These are phyloP conservation scores for Tridacna crocea DNA, from an alignment of 2,888 invertebrate species.

Conservation along the genomic window DNA sequence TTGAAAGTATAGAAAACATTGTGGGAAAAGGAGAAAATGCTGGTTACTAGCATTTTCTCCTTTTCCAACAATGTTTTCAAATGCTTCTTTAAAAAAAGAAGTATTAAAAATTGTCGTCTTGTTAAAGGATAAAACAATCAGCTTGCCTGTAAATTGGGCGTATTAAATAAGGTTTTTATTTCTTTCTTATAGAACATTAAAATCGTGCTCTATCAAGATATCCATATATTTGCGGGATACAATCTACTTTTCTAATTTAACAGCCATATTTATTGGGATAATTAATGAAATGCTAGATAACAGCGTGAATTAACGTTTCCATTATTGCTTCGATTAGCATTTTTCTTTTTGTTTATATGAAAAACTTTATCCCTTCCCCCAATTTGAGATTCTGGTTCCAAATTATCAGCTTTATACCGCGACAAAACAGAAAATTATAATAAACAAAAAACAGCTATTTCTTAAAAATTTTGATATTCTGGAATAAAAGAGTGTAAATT, in stretches of 20 bases:
- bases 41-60: background rate
- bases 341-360: too few species aligned
- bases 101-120: too few species aligned
- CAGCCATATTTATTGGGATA: background rate
- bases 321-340: background rate
- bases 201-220: background rate
- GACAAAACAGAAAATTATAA: too few species aligned
- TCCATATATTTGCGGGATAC: background rate
- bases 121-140: too few species aligned
- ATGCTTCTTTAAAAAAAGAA: background rate
- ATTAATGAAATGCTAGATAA: background rate
- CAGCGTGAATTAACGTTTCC: background rate
- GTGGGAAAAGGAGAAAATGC: slow-evolving; percentile 7
- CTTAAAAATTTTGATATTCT: too few species aligned
- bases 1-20: background rate
- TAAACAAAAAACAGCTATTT: too few species aligned
- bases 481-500: too few species aligned
- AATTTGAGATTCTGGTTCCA: too few species aligned
- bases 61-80: background rate
- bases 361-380: too few species aligned
- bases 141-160: background rate
- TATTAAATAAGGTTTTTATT: background rate
- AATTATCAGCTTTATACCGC: too few species aligned
- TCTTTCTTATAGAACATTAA: background rate
- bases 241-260: background rate